Conservation (phyloP, 2,888 invertebrate genomes). For the Zeuzera pyrina region DNA sequence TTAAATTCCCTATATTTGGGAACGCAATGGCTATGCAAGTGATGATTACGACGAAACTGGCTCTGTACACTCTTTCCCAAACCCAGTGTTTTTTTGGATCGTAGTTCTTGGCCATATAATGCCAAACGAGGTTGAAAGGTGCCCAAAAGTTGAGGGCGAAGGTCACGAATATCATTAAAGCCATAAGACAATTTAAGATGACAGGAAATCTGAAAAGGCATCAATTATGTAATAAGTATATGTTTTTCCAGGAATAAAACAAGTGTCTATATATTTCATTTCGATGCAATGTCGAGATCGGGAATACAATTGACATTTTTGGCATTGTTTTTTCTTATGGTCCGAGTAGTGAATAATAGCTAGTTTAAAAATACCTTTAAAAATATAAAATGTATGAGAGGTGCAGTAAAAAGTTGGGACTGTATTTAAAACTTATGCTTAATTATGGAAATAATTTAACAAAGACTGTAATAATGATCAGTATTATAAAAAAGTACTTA, state of each 20-base stretch:
- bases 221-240: not conserved
- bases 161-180: conserved; percentile 58
- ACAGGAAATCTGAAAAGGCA: conserved; percentile 49
- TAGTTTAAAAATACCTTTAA: no score
- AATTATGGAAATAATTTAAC: no score
- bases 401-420: no score
- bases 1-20: conserved; percentile 56
- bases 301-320: no score
- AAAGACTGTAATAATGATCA: not conserved
- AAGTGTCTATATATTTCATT: no score
- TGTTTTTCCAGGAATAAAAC: conserved; percentile 1
- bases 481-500: conserved; percentile 25
- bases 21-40: conserved; percentile 50
- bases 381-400: no score
- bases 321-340: not conserved
- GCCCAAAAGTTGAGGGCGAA: conserved; percentile 64
- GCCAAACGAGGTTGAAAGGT: conserved; percentile 59
- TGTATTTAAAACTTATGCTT: no score
- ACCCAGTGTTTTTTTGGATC: conserved; percentile 42
- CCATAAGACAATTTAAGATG: conserved; percentile 52
- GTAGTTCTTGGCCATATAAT: conserved; percentile 46
- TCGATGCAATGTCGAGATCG: no score
- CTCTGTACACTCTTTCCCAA: conserved; percentile 56
- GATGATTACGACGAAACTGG: conserved; percentile 37
- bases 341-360: no score